Percentiles rank a stretch among this genome's conserved stretches.
phyloP scores from a whole-genome alignment of 2,888 invertebrate genomes.

The Lasioglossum marginatum region DNA sequence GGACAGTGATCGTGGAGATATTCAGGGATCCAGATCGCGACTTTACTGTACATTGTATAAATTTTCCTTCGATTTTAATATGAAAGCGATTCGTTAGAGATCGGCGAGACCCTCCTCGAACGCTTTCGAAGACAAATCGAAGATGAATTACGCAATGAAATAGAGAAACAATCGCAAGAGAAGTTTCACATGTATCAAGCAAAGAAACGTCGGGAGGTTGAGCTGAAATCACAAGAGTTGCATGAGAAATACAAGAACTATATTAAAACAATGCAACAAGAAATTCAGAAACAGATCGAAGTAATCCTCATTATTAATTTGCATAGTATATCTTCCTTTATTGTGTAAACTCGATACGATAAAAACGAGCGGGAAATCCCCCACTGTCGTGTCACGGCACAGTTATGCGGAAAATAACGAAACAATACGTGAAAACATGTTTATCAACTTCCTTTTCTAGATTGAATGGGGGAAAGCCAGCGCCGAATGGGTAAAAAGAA shows the following conservation, averaged over 20 bases:
- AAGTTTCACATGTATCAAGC: slow-evolving; percentile 72
- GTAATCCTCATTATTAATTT: slow-evolving; percentile 46
- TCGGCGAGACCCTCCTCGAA: slow-evolving; percentile 68
- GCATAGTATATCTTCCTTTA: not conserved
- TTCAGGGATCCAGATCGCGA: too few species aligned
- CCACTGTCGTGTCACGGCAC: not conserved
- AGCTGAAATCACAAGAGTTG: slow-evolving; percentile 60
- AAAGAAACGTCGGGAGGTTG: slow-evolving; percentile 71
- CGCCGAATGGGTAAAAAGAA: slow-evolving; percentile 59
- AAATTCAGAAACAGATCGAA: slow-evolving; percentile 70
- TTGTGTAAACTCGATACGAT: not conserved
- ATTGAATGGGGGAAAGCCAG: slow-evolving; percentile 57
- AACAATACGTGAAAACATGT: not conserved
- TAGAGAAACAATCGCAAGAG: slow-evolving; percentile 67
- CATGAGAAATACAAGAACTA: slow-evolving; percentile 64
- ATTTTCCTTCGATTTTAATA: not conserved
- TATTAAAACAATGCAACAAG: slow-evolving; percentile 56
- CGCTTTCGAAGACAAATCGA: slow-evolving; percentile 67
- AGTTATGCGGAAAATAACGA: not conserved
- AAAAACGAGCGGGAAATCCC: not conserved
- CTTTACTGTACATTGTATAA: too few species aligned
- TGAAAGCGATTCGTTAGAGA: slow-evolving; percentile 38
- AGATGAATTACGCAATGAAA: slow-evolving; percentile 57
- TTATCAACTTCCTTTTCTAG: slow-evolving; percentile 49
- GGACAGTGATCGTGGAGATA: too few species aligned